Evolutionary conservation across 2,888 invertebrate species (phyloP), one percentile per base, ranked within the genome.

Genomic region (Octonoba sinensis): DNA sequence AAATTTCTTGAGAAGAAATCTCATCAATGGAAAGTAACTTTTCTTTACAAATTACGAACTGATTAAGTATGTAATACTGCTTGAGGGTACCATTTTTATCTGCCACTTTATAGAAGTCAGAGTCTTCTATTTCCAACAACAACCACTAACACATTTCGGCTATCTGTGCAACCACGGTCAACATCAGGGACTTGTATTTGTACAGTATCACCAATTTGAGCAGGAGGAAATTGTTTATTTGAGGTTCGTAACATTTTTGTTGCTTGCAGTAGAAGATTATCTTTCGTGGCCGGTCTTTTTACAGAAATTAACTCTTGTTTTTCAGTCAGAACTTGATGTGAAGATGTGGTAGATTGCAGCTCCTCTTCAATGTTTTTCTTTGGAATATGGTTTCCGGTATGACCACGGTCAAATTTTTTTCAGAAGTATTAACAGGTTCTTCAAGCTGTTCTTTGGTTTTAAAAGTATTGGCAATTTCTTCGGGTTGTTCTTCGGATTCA

Each of bases 1-100:
- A 78, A 54, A 78, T 72, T 78, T 78, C 65, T 78, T 64, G 54
- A 78, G 27, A 78, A 71, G 22, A 78, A 78, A 78, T 71, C 22
- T 78, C 71, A 56, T 71, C 71, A 57, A 78, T 46, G 71, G 59
- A 71, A 78, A 78, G 78, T 65, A 71, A 46, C 76, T 77, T 67
- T 75, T 75, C 75, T 66, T 77, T 65, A 77, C 70, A n/a, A n/a
- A n/a, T n/a, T n/a, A n/a, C n/a, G n/a, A n/a, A n/a, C n/a, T n/a
- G n/a, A n/a, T n/a, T n/a, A 69, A 76, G 51, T 22, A 71, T 77
- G 27, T 77, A 77, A 77, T 62, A 67, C 62, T 77, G 77, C 62
- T 71, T 71, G 62, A 70, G 54, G 51, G 69, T 69, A 76, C 46
- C 60, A 62, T 70, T 76, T 76, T 69, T 62, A 27, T 76, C 71